Base-by-base conservation (phyloP, 2,113 vertebrate species). In the Amphiprion percula region DNA sequence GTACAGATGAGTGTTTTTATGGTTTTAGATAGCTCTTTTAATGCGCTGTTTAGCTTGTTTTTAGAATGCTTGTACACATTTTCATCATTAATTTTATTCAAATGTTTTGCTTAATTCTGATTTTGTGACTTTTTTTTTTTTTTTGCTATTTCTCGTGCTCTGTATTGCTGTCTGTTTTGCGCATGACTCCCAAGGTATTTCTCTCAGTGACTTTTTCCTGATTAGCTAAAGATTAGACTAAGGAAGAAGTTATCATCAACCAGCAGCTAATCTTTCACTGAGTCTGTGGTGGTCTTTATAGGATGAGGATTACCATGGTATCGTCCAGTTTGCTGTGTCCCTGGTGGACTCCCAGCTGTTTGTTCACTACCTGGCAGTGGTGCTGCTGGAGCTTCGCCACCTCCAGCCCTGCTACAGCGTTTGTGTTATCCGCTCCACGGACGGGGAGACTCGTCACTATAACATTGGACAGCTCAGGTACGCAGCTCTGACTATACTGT, bases 281-380 rank as follows among this genome's bases (percentile, higher is more conserved):
- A 77, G 50, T 28, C 16, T 60, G 33, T 68, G 59, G 39, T 55
- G 68, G 59, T 90, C 72, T 49, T 5, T 39, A 5, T 94, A 96
- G 95, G 97, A 98, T 84, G 94, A 96, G 67, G 96, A 97, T 87
- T 97, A 98, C 92, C 96, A 98, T 41, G 97, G 97, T 5, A 97
- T 99, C 3, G 98, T 98, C 86, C 97, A 99, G 92, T 98, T 98
- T 0, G 95, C 97, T 0, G 97, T 97, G 82, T 98, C 97, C 8
- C 94, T 99, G 2, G 97, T 99, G 93, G 98, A 99, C 1, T 96
- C 97, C 0, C 95, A 98, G 75, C 96, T 99, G 74, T 98, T 98
- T 87, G 97, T 98, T 78, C 97, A 99, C 77, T 99, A 99, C 93
- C 92, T 99, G 92, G 97, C 97, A 8, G 96, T 99, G 0, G 96